Evolutionary conservation across 1,140 invertebrate genomes (phyloP), one percentile per base, ranked within the genome.

Genomic region (Euura saliciscinereae): DNA sequence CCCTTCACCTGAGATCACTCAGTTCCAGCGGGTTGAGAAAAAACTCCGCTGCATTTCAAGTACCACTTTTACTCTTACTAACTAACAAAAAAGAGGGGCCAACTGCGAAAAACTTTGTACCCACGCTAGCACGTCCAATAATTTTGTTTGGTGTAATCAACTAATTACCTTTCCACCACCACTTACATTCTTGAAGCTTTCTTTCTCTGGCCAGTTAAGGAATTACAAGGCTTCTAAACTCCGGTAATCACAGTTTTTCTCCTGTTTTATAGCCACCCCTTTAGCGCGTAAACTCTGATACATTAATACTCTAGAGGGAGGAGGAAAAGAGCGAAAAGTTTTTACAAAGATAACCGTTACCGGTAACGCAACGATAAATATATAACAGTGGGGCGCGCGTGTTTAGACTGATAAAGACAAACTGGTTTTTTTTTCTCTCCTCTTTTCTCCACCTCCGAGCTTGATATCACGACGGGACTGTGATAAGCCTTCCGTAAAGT

Each of bases 381-480:
- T n/a, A n/a, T 59, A 59, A 3, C 51, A n/a, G 51, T 11, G 51
- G 13, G 51, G 13, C 10, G 51, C 10, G 51, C 51, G 51, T 59
- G 51, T 59, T 59, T 59, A 8, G 51, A 59, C 3, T 6, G 51
- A 59, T 59, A 59, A 59, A 59, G 66, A 67, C 28, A 67, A 44
- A 8, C 13, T 8, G 66, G 65, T 72, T 76, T 75, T 72, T 71
- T 45, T 70, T 69, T 59, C 66, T 68, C 74, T 70, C 65, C 70
- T 70, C 67, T 74, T 72, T 75, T 75, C 71, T 73, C 73, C 66
- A 51, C 75, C 71, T 76, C 75, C 42, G 46, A 10, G 6, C 28
- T 71, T 10, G 46, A 67, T 59, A 67, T 13, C 3, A 70, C 43
- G 65, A 42, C 64, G 3, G 10, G 70, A 69, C 69, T 66, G 28